Conservation (phyloP, 2,888 invertebrate species). For the Pherbina coryleti region DNA sequence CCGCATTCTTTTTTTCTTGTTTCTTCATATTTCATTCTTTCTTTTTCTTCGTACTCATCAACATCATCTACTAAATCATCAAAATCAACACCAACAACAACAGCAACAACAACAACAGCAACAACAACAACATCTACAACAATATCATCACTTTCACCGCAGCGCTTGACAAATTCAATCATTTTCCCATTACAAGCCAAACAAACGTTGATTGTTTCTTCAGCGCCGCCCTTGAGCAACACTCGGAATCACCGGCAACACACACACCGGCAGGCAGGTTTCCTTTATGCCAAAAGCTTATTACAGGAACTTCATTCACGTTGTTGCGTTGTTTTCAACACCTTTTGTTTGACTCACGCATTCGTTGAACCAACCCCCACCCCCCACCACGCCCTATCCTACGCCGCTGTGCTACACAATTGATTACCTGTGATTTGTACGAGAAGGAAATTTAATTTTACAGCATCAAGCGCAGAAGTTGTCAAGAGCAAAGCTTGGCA, state of each 20-base stretch:
- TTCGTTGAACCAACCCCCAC: background rate
- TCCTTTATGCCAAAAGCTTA: background rate
- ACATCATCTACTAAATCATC: background rate
- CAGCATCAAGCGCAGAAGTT: constrained; percentile 11
- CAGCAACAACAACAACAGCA: too few species aligned
- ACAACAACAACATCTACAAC: background rate
- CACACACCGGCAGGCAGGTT: background rate
- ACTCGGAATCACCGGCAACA: background rate
- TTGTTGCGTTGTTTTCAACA: constrained; percentile 24
- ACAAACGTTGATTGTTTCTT: constrained; percentile 49
- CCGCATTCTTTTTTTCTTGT: background rate
- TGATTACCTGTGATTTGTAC: constrained; percentile 29
- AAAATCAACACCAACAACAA: constrained; percentile 16
- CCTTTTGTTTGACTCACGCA: constrained; percentile 1
- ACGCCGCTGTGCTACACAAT: background rate
- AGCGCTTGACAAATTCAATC: constrained; percentile 66
- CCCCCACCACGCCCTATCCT: background rate
- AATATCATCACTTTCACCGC: constrained; percentile 35
- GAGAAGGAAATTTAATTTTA: constrained; percentile 24
- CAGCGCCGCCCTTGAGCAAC: background rate
- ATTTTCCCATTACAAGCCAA: constrained; percentile 62
- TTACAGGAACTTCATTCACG: background rate
- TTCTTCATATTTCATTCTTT: background rate
- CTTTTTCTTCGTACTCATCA: background rate
- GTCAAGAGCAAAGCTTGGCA: background rate